Evolutionary conservation across 2,888 invertebrate genomes (phyloP), one percentile per base, ranked within the genome.

Genomic region (Agonopterix heracliana): DNA sequence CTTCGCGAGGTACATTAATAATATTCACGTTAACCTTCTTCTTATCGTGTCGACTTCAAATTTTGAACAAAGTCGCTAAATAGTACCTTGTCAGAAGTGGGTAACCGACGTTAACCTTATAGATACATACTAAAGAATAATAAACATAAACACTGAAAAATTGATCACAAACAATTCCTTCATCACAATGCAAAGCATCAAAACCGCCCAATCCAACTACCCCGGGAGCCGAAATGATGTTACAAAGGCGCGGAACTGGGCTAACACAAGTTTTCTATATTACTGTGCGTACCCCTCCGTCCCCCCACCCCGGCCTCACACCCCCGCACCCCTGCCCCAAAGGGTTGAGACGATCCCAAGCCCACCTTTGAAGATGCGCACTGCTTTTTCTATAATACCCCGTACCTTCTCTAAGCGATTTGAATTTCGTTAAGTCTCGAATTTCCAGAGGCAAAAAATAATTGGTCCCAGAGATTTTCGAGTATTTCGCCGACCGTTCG

Each of bases 211-310:
- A 35, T 55, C 76, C 42, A n/a, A 45, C 54, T 79, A 68, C 52
- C 71, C 63, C 66, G 71, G 77, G 81, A 81, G 79, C 84, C 85
- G 77, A 87, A 88, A 88, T 88, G 87, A 87, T 87, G 87, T 87
- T 87, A 88, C 88, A 88, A 88, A 88, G 85, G 84, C 85, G 78
- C 77, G 83, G 84, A 87, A 87, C 87, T 86, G 87, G 88, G 88
- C 87, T 88, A 88, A 88, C 87, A 88, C 87, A 87, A 88, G 87
- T 88, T 87, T 88, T 87, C 88, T 88, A 87, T 87, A 87, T 86
- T 83, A 81, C 86, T 71, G 84, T 83, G 81, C 84, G 85, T 83
- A 75, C 77, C 78, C 68, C 63, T 65, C 53, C 55, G 56, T 47
- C 47, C 53, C 54, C 55, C 49, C 9, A 48, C 53, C 51, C 54